A percentile compares a stretch with the other conserved stretches of the same genome.
Evolutionary conservation across 37 sponge, comb jelly and placozoan species (phyloP).

Genomic region (Cliona cf. orientalis): DNA sequence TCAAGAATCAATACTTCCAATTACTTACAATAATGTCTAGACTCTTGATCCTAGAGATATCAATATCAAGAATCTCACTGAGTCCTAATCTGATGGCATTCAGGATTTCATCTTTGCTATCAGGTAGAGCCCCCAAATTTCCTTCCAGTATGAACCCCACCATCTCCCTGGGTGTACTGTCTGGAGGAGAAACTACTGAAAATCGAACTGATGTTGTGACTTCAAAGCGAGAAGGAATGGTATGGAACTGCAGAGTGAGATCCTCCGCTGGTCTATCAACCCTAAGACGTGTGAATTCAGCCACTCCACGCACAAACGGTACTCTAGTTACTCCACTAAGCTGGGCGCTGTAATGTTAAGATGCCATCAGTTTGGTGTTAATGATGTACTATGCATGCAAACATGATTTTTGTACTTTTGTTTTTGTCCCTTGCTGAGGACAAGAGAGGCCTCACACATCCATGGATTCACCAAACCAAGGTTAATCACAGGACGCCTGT

Average conservation of each 20-base stretch:
- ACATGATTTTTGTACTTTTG: not conserved
- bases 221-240: constrained; percentile 43
- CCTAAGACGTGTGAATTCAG: constrained; percentile 79
- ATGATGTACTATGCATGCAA: not conserved
- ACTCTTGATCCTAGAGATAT: constrained; percentile 54
- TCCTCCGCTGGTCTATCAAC: constrained; percentile 43
- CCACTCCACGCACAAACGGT: constrained; percentile 69
- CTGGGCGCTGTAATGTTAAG: not conserved
- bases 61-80: constrained; percentile 35
- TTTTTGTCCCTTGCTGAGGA: not conserved
- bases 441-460: constrained; percentile 67
- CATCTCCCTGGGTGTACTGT: constrained; percentile 12
- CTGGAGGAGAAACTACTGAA: constrained; percentile 54
- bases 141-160: constrained; percentile 52
- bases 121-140: constrained; percentile 6
- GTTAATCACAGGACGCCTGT: constrained; percentile 50
- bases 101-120: not conserved
- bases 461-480: constrained; percentile 78
- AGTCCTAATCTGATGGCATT: constrained; percentile 8
- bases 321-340: constrained; percentile 57
- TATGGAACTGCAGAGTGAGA: constrained; percentile 57
- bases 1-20: not conserved
- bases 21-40: constrained; percentile 4
- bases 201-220: constrained; percentile 39
- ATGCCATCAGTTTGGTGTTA: not conserved